A percentile compares a stretch with the other conserved stretches of the same genome.
Evolutionary conservation across 2,113 vertebrate genomes (phyloP).

Genomic region (Arizona elegans): DNA sequence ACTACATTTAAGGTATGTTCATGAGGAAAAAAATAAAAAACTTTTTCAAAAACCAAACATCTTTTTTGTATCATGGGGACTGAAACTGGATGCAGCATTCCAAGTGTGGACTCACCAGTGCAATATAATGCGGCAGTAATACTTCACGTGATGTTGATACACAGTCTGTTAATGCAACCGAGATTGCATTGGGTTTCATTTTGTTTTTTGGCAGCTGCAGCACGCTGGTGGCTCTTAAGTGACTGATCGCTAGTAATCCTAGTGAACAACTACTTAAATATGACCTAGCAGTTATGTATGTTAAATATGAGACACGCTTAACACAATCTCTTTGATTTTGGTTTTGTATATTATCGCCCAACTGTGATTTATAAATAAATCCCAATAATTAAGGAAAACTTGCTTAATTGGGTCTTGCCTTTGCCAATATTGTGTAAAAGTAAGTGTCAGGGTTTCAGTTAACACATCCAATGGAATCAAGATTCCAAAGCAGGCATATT

Average conservation of each 20-base stretch:
- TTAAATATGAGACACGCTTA: not conserved
- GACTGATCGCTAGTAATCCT: not conserved
- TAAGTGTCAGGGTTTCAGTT: too few relatives aligned
- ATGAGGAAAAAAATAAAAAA: too few relatives aligned
- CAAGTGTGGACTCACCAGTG: not conserved
- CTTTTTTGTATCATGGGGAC: not conserved
- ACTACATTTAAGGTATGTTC: too few relatives aligned
- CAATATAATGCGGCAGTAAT: not conserved
- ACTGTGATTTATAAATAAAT: not conserved
- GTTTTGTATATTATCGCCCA: not conserved
- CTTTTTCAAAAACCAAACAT: too few relatives aligned
- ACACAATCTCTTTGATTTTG: not conserved
- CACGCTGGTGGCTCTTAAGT: not conserved
- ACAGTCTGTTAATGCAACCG: not conserved
- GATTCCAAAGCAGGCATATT: too few relatives aligned
- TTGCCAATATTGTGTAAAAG: not conserved
- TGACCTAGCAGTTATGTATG: not conserved
- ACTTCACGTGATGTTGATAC: not conserved
- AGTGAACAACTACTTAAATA: not conserved
- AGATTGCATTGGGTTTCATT: not conserved
- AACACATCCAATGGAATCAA: too few relatives aligned
- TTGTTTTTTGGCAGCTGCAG: not conserved
- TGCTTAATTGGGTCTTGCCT: too few relatives aligned
- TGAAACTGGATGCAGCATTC: not conserved
- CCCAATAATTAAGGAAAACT: not conserved